Evolutionary conservation across 2,113 vertebrate genomes (phyloP), one percentile per base, ranked within the genome.

Genomic region (Corydoras maculifer): DNA sequence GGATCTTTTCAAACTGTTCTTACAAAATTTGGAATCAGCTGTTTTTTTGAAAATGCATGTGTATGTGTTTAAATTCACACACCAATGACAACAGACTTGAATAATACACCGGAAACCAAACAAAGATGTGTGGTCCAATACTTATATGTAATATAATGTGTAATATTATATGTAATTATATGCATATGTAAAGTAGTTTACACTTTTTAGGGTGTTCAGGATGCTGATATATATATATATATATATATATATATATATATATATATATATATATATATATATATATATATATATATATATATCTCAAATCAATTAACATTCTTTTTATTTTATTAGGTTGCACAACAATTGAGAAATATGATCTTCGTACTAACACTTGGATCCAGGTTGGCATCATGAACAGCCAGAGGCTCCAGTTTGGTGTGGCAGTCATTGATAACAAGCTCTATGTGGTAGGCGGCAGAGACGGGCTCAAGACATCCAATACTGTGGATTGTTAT

Each of bases 401-500:
- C 8, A 93, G 94, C 0, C 89, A 91, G 10, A 88, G 95, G 68
- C 82, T 99, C 43, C 97, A 99, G 83, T 98, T 98, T 55, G 96
- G 97, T 1, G 97, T 98, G 1, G 93, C 97, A 0, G 96, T 98
- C 62, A 97, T 98, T 49, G 93, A 98, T 80, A 93, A 95, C 83
- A 98, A 98, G 65, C 89, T 99, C 43, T 98, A 95, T 3, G 91
- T 98, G 0, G 93, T 98, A 7, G 95, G 97, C 53, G 97, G 96
- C 55, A 90, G 96, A 83, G 95, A 99, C 30, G 95, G 95, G 11
- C 88, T 98, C 65, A 98, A 98, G 85, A 99, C 97, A 0, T 93
- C 94, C 35, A 99, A 98, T 81, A 97, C 92, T 14, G 94, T 98
- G 14, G 97, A 98, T 81, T 97, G 94, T 77, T 99, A 96, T 82